Evolutionary conservation across 2,113 vertebrate genomes (phyloP), one percentile per base, ranked within the genome.

Genomic region (Silurus asotus): DNA sequence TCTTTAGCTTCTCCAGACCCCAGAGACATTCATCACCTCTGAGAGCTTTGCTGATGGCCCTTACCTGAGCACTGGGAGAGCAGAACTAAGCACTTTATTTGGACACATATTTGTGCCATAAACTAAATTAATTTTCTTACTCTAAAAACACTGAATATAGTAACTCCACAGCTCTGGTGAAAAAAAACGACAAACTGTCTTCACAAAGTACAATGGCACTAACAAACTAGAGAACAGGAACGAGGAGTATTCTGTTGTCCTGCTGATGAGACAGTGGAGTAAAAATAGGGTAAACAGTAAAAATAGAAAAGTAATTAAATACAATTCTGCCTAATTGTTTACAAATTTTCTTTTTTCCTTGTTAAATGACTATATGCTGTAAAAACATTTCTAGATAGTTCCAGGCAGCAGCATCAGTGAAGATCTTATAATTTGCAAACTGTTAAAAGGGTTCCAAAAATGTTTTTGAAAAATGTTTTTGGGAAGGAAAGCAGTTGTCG

Each of bases 11-110:
- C 61, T 84, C 58, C 4, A 48, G 8, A 78, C 49, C 53, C 64
- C 62, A 61, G 58, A 25, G 82, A 49, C 69, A 75, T 87, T 84
- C 45, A 67, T 72, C n/a, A 83, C 58, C 25, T 53, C 15, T 70
- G 49, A 55, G 56, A 64, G 64, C n/a, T 83, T 23, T 48, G 51
- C 53, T 82, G 53, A 75, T 6, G 55, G 67, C 25, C 4, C 58
- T 58, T 25, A 25, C 55, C 59, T 48, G 67, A 64, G 51, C n/a
- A 55, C 61, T 45, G 51, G 56, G 15, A 81, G 4, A 49, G 37
- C 8, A 19, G 23, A 37, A 64, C 28, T 4, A 74, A 62, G 6
- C 25, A 51, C 69, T 65, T 58, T 20, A 69, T n/a, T 23, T 64
- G 15, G 15, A 37, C 62, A 25, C 5, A 11, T n/a, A 14, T 56